Evolutionary conservation across 2,113 vertebrate genomes (phyloP).

Genomic region (Meriones unguiculatus): DNA sequence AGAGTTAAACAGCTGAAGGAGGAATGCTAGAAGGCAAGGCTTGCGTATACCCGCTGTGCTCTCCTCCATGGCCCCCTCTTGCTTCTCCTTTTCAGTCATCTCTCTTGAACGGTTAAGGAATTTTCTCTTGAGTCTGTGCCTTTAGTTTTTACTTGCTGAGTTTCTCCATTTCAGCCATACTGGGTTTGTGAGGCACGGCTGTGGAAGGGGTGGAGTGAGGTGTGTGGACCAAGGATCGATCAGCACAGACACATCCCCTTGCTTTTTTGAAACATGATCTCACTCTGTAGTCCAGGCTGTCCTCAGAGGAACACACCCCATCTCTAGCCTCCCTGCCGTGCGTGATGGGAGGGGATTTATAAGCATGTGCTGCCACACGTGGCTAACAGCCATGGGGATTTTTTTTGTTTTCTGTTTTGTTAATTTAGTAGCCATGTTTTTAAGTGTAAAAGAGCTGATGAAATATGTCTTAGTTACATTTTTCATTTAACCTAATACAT

Average conservation of each 20-base stretch:
- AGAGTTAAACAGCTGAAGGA: constrained; percentile 95
- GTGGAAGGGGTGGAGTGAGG: constrained; percentile 72
- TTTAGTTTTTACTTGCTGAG: constrained; percentile 94
- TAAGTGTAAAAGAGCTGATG: not conserved
- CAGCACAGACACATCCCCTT: not conserved
- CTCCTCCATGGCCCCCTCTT: constrained; percentile 88
- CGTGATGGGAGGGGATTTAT: not conserved
- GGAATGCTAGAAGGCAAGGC: constrained; percentile 88
- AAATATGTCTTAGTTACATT: not conserved
- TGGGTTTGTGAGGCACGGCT: constrained; percentile 95
- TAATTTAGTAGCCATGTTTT: too few relatives aligned
- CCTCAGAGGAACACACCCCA: not conserved
- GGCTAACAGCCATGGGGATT: not conserved
- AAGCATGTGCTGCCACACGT: not conserved
- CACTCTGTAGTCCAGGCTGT: not conserved
- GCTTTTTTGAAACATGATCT: not conserved
- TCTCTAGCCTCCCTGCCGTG: not conserved
- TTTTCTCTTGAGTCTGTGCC: constrained; percentile 95
- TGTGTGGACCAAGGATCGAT: rapidly evolving
- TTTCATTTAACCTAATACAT: not conserved
- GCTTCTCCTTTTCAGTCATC: constrained; percentile 96
- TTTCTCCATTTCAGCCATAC: constrained; percentile 90
- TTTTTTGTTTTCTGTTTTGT: not conserved
- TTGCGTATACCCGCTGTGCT: constrained; percentile 82
- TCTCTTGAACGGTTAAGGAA: constrained; percentile 95